phyloP scores from a whole-genome alignment of 2,888 invertebrate species.

The Helobdella robusta region DNA sequence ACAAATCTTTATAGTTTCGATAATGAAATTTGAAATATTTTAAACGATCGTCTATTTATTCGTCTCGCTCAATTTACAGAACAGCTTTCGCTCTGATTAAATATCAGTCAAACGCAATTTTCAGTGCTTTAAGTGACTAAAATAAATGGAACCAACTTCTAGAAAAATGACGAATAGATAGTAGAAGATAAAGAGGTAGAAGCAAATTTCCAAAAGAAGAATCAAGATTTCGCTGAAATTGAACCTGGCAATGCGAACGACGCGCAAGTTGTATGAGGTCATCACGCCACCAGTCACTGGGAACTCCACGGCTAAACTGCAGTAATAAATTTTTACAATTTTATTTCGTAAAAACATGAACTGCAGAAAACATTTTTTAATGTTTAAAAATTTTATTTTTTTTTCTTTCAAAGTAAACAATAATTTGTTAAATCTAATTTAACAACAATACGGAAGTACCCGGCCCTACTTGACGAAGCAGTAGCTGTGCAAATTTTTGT shows the following conservation, averaged over 20 bases:
- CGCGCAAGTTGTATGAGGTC: conserved; percentile 7
- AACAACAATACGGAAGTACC: neutral
- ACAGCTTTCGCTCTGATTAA: too few relatives aligned
- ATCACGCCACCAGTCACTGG: conserved; percentile 21
- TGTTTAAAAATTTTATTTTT: neutral
- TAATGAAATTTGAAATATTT: too few relatives aligned
- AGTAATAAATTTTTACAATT: neutral
- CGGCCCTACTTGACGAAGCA: neutral
- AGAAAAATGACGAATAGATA: conserved; percentile 12
- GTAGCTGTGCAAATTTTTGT: conserved; percentile 17
- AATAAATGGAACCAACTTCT: conserved; percentile 5
- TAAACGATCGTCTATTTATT: too few relatives aligned
- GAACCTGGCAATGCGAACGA: neutral
- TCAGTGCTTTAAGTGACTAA: too few relatives aligned
- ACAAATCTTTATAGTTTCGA: too few relatives aligned
- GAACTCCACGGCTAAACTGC: conserved; percentile 18
- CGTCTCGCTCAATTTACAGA: neutral
- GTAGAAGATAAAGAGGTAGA: conserved; percentile 15
- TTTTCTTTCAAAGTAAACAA: neutral
- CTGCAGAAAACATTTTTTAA: neutral
- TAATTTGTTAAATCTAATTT: conserved; percentile 1
- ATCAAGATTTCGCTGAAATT: neutral
- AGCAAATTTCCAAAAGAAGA: conserved; percentile 3
- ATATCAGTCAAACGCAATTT: too few relatives aligned
- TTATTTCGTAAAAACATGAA: too few relatives aligned